Conservation (phyloP, 2,888 invertebrate genomes). For the Noctua janthe region DNA sequence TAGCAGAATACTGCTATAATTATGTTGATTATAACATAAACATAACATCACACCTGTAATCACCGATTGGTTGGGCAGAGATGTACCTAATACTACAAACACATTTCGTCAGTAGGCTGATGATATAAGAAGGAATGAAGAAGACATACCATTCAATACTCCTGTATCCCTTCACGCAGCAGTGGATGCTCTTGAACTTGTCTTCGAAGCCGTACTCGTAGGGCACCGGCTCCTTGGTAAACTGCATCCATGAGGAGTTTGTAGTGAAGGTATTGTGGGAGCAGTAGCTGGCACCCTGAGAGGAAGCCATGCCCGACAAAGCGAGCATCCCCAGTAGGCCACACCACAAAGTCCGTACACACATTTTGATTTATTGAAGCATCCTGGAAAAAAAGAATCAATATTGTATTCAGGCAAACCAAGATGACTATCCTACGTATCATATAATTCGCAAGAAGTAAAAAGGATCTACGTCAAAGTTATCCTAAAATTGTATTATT, state of each 20-base stretch:
- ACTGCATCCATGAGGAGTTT: slow-evolving; percentile 92
- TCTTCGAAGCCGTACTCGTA: slow-evolving; percentile 93
- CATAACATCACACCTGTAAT: background rate
- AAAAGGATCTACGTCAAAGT: background rate
- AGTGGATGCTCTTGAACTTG: slow-evolving; percentile 94
- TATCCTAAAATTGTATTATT: background rate
- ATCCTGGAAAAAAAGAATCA: slow-evolving; percentile 70
- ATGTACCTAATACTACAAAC: background rate
- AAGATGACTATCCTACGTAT: background rate
- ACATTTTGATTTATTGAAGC: slow-evolving; percentile 75
- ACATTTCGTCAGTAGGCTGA: background rate
- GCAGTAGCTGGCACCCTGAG: slow-evolving; percentile 89
- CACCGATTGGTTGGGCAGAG: background rate
- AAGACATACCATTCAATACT: slow-evolving; percentile 94
- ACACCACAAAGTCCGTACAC: slow-evolving; percentile 67
- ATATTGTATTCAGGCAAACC: background rate
- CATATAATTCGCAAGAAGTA: background rate
- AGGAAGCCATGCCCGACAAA: slow-evolving; percentile 71
- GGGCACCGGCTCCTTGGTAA: slow-evolving; percentile 93
- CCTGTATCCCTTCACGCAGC: slow-evolving; percentile 94
- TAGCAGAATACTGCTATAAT: background rate
- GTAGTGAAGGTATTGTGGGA: slow-evolving; percentile 90
- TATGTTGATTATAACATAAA: background rate
- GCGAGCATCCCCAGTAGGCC: slow-evolving; percentile 74
- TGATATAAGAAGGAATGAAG: background rate